A percentile compares a stretch with the other conserved stretches of the same genome.
These are phyloP conservation scores for Calcarius lapponicus DNA, from an alignment of 2,797 vertebrate species.

Conservation along the genomic window DNA sequence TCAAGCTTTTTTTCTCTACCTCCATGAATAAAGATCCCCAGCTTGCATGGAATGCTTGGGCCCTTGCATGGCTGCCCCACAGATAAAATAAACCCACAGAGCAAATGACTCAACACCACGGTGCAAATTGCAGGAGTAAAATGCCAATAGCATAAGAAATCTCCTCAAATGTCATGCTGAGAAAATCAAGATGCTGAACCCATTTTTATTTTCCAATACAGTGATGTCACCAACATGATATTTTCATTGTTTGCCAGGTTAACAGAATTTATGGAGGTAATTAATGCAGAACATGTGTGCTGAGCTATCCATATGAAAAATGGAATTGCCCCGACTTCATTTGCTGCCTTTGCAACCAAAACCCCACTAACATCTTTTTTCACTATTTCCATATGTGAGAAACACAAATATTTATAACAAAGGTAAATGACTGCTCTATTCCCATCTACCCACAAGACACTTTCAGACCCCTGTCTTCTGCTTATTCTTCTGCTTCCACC, in stretches of 20 bases:
- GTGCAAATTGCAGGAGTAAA: neutral
- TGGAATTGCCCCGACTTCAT: constrained; percentile 71
- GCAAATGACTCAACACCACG: constrained; percentile 3
- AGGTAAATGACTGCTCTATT: constrained; percentile 45
- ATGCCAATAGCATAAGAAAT: constrained; percentile 11
- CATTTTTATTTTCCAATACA: constrained; percentile 69
- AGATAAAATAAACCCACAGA: constrained; percentile 22
- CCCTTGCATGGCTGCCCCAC: neutral
- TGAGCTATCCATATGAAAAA: constrained; percentile 70
- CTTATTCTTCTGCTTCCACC: neutral
- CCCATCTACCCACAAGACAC: neutral
- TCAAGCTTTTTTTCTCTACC: neutral
- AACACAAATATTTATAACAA: constrained; percentile 65
- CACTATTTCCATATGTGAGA: constrained; percentile 56
- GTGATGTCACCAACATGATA: constrained; percentile 77
- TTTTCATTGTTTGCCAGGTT: constrained; percentile 79
- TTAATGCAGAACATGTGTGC: constrained; percentile 81
- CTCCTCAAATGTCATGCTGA: constrained; percentile 49
- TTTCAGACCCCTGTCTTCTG: neutral
- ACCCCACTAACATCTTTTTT: constrained; percentile 60
- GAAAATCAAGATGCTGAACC: constrained; percentile 69
- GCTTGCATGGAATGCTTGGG: neutral
- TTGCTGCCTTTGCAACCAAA: constrained; percentile 71
- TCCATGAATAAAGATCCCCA: neutral
- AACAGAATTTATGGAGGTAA: constrained; percentile 80